These are phyloP conservation scores for Oophaga pumilio DNA, from an alignment of 2,113 vertebrate species.

Conservation along the genomic window DNA sequence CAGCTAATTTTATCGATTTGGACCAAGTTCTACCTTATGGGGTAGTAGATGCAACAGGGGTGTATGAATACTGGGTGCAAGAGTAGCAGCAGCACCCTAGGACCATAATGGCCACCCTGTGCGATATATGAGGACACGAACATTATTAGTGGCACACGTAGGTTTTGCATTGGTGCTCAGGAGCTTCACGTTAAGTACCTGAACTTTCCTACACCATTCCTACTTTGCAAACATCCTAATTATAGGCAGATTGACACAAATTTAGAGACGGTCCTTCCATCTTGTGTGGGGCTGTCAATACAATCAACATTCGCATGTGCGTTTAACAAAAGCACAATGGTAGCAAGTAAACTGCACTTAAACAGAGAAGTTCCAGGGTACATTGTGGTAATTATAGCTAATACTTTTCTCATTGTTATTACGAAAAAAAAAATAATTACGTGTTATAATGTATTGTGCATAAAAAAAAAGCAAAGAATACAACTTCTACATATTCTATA, in stretches of 20 bases:
- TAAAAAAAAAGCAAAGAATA: background rate
- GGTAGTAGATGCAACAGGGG: no score
- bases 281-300: background rate
- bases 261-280: background rate
- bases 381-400: conserved; percentile 1
- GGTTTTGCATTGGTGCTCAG: no score
- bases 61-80: no score
- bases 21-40: no score
- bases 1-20: no score
- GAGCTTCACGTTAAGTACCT: no score
- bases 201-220: background rate
- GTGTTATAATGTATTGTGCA: background rate
- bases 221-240: background rate
- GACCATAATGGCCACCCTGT: no score
- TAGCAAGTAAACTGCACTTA: background rate
- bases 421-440: conserved; percentile 5
- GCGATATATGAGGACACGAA: no score
- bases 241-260: background rate
- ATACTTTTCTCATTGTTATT: background rate
- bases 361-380: background rate
- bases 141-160: no score
- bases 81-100: no score
- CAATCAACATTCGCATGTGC: background rate
- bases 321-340: background rate
- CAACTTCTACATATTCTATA: background rate